These are phyloP conservation scores for Nymphalis polychloros DNA, from an alignment of 2,888 invertebrate genomes.

Conservation along the genomic window DNA sequence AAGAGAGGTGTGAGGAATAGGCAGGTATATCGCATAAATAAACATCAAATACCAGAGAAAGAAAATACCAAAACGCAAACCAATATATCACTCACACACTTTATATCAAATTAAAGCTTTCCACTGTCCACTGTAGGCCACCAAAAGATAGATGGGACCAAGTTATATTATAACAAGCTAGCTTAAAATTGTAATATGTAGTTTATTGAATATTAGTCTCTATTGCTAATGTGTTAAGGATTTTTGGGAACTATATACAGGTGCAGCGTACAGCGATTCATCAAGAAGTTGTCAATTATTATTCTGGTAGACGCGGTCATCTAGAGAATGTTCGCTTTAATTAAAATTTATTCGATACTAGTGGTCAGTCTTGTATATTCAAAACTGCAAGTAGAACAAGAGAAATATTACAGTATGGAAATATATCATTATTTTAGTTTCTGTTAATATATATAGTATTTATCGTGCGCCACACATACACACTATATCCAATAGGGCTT, in stretches of 20 bases:
- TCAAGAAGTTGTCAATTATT: conserved; percentile 78
- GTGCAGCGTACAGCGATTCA: conserved; percentile 62
- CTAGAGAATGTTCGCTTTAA: conserved; percentile 67
- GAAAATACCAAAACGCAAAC: conserved; percentile 45
- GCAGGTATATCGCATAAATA: conserved; percentile 12
- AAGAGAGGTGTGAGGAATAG: not conserved
- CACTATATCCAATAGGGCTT: no score
- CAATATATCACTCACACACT: conserved; percentile 69
- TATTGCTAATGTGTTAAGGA: conserved; percentile 23
- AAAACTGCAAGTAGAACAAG: conserved; percentile 29
- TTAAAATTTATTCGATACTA: conserved; percentile 76
- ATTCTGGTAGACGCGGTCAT: conserved; percentile 61
- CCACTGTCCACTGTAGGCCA: conserved; percentile 56
- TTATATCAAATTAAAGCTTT: conserved; percentile 63
- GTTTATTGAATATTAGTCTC: conserved; percentile 19
- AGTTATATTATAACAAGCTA: conserved; percentile 74
- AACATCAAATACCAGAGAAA: conserved; percentile 42
- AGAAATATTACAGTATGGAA: not conserved
- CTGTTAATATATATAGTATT: not conserved
- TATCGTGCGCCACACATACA: no score
- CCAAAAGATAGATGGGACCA: conserved; percentile 69
- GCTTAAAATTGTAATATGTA: conserved; percentile 35
- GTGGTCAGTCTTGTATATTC: conserved; percentile 26
- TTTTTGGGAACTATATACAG: conserved; percentile 9
- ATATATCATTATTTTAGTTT: not conserved